Conservation (phyloP, 2,888 invertebrate species). For the Shargacucullia verbasci region DNA sequence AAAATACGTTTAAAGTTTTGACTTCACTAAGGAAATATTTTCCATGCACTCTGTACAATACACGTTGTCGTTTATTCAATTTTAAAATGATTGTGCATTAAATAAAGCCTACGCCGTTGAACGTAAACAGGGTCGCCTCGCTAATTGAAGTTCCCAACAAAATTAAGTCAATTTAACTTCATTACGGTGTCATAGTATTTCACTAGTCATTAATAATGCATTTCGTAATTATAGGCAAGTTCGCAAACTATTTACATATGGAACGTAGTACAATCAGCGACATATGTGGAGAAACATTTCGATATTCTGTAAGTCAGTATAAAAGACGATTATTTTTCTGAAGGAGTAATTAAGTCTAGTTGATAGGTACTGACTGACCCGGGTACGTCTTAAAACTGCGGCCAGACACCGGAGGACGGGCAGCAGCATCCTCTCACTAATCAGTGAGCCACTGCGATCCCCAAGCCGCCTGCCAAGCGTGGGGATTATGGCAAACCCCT, state of each 20-base stretch:
- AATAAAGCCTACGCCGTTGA: slow-evolving; percentile 64
- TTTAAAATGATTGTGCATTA: slow-evolving; percentile 67
- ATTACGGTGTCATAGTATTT: slow-evolving; percentile 73
- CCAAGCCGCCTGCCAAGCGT: too few species aligned
- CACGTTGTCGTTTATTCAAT: slow-evolving; percentile 28
- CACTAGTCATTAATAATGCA: slow-evolving; percentile 68
- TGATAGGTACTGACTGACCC: too few species aligned
- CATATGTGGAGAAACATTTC: too few species aligned
- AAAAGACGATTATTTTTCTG: too few species aligned
- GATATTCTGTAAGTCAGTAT: too few species aligned
- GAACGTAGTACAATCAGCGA: slow-evolving; percentile 1
- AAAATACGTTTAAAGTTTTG: too few species aligned
- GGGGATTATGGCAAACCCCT: too few species aligned
- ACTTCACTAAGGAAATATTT: not conserved
- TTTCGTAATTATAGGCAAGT: slow-evolving; percentile 55
- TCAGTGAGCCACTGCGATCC: too few species aligned
- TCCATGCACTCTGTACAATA: not conserved
- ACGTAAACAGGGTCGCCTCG: slow-evolving; percentile 67
- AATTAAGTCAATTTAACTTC: slow-evolving; percentile 77
- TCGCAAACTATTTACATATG: slow-evolving; percentile 35
- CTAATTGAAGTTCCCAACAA: slow-evolving; percentile 76
- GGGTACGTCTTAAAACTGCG: too few species aligned
- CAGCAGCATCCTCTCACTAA: too few species aligned
- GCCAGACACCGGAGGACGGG: too few species aligned
- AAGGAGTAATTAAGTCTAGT: too few species aligned